Evolutionary conservation across 2,113 vertebrate genomes (phyloP).

Genomic region (Pristiophorus japonicus): DNA sequence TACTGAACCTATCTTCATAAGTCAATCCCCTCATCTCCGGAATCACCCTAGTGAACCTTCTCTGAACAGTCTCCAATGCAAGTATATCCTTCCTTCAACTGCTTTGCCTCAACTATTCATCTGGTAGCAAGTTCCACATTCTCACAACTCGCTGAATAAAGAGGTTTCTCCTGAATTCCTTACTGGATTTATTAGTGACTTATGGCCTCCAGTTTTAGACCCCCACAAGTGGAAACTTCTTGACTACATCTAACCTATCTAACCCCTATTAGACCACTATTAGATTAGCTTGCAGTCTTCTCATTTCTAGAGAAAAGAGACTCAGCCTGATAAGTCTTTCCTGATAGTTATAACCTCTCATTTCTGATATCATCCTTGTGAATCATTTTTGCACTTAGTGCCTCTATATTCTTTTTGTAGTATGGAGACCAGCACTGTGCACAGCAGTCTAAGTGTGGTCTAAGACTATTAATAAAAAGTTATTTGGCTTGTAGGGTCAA

Average conservation of each 20-base stretch:
- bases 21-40: no score
- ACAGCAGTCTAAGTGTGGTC: background rate
- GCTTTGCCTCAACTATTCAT: background rate
- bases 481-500: background rate
- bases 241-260: no score
- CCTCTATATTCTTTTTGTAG: background rate
- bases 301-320: background rate
- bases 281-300: background rate
- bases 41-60: no score
- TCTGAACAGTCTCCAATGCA: no score
- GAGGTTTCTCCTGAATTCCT: background rate
- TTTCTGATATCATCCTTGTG: no score
- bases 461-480: background rate
- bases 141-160: background rate
- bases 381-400: background rate
- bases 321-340: no score
- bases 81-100: no score
- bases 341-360: no score
- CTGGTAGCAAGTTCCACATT: background rate
- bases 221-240: background rate
- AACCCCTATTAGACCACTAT: background rate
- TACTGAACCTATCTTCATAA: no score
- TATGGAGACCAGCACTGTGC: background rate
- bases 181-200: background rate
- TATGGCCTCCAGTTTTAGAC: background rate